Evolutionary conservation across 2,888 invertebrate species (phyloP).

Genomic region (Clitarchus hookeri): DNA sequence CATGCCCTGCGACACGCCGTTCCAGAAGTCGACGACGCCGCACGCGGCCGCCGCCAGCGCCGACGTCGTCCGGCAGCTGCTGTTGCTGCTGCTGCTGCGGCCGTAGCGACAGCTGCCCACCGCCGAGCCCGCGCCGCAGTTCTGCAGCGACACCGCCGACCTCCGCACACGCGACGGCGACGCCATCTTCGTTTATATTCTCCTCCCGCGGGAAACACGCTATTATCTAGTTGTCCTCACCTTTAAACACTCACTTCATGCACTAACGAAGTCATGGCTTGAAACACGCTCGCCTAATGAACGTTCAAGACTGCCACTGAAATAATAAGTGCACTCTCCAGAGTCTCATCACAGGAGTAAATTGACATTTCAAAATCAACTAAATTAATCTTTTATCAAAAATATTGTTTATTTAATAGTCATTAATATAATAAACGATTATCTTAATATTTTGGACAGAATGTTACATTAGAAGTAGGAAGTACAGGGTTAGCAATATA

Average conservation of each 20-base stretch:
- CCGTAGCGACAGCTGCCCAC: slow-evolving; percentile 20
- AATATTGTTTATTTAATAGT: not conserved
- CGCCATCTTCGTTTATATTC: not conserved
- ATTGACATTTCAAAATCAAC: not conserved
- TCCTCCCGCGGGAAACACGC: too few relatives aligned
- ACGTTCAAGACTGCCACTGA: not conserved
- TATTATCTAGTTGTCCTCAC: not conserved
- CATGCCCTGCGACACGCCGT: slow-evolving; percentile 48
- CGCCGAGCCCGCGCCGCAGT: slow-evolving; percentile 25
- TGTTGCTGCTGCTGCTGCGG: slow-evolving; percentile 36
- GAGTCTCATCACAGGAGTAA: too few relatives aligned
- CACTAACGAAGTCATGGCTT: not conserved
- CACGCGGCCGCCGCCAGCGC: slow-evolving; percentile 35
- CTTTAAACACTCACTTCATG: not conserved
- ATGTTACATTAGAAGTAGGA: slow-evolving; percentile 24
- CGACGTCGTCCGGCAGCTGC: slow-evolving; percentile 32
- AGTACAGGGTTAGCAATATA: not conserved
- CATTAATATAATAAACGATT: not conserved
- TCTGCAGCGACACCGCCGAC: slow-evolving; percentile 34
- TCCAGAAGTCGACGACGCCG: slow-evolving; percentile 47
- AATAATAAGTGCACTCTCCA: slow-evolving; percentile 22
- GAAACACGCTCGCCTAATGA: not conserved
- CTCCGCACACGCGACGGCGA: slow-evolving; percentile 32
- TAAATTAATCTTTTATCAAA: not conserved
- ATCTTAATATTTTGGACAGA: slow-evolving; percentile 19